These are phyloP conservation scores for Oncorhynchus mykiss DNA, from an alignment of 2,113 vertebrate genomes.

Conservation along the genomic window DNA sequence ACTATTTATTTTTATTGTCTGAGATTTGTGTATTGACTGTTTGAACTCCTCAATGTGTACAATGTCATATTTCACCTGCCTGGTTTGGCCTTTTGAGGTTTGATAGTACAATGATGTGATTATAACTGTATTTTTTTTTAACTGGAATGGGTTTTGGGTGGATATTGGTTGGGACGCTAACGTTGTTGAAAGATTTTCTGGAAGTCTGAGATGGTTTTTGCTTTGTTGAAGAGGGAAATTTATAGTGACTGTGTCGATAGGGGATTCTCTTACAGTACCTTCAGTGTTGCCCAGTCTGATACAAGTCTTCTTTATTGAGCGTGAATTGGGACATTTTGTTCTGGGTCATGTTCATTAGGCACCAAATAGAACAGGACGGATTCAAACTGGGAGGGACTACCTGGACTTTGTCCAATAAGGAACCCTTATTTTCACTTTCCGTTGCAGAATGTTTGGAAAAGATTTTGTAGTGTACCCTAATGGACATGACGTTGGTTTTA, in stretches of 20 bases:
- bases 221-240: background rate
- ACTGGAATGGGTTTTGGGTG: background rate
- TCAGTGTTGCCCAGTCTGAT: background rate
- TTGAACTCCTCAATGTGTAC: background rate
- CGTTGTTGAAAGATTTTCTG: background rate
- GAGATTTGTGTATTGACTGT: no score
- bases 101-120: background rate
- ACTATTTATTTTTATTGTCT: no score
- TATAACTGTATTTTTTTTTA: background rate
- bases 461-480: background rate
- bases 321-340: background rate
- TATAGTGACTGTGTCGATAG: background rate
- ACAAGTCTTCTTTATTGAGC: background rate
- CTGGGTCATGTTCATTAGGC: no score
- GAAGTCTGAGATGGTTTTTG: background rate
- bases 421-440: no score
- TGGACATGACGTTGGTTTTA: background rate
- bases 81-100: no score
- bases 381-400: background rate
- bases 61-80: background rate
- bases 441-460: background rate
- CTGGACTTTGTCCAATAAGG: no score
- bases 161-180: background rate
- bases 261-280: background rate
- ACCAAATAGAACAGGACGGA: no score